Evolutionary conservation across 2,888 invertebrate species (phyloP), one percentile per base, ranked within the genome.

Genomic region (Trimorus sp.): DNA sequence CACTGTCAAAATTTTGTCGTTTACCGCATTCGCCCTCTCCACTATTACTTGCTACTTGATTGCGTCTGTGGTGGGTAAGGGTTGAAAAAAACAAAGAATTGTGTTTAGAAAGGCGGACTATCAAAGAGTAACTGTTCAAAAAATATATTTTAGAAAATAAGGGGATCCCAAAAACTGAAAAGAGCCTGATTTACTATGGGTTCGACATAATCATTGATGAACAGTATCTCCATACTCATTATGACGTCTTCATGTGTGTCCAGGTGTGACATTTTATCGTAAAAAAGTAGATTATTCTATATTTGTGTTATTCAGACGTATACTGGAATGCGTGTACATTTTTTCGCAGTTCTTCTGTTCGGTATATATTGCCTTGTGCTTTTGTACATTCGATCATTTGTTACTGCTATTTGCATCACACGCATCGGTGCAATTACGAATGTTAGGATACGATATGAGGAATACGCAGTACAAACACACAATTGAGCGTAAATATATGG

Each of bases 391-490:
- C 12, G 73, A 63, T 56, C 42, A 63, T 63, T 54, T 73, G 12
- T 48, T 73, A 56, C 16, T 53, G 7, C 48, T 73, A 45, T 38
- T 73, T 63, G 42, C 73, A 16, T 63, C 53, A 62, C 62, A 73
- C 11, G 73, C 63, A 48, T 42, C 73, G 15, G 73, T 37, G 2
- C 73, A 73, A 15, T 48, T 73, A 48, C 9, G 38, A 37, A 71
- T 71, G 37, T 62, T 71, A 12, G 14, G 11, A 26, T n/a, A 62
- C 7, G n/a, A 62, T 36, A n/a, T 73, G 4, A 6, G 15, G 16
- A 36, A 12, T 62, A 6, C 16, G 14, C 36, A 9, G 15, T 14
- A 9, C 11, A 48, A 62, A 54, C 36, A 37, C 42, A 12, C 16
- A 11, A 68, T 26, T 37, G 16, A 16, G 16, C 38, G 49, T n/a